Evolutionary conservation across 2,113 vertebrate species (phyloP), one percentile per base, ranked within the genome.

Genomic region (Zonotrichia leucophrys): DNA sequence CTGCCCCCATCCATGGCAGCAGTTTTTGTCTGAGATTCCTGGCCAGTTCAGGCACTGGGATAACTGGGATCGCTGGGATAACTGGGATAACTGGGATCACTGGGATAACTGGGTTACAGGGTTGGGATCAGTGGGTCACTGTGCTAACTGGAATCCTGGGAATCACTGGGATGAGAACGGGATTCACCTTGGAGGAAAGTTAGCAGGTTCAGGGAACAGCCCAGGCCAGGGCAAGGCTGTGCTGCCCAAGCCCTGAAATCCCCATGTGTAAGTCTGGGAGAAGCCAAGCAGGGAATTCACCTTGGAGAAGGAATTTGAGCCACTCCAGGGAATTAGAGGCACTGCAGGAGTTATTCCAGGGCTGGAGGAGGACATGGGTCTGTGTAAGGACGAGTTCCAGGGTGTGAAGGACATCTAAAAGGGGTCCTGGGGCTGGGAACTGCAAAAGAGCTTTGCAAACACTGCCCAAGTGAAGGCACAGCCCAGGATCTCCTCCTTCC

Each of bases 361-460:
- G 20, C 1, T 3, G 35, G 52, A 46, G 33, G 44, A 41, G n/a
- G n/a, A n/a, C n/a, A n/a, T n/a, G 19, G 19, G n/a, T 24, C 7
- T 1, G 2, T 30, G 70, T 23, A 7, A 56, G 83, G 75, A 27
- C 0, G 3, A 2, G 22, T 15, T 16, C 50, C 30, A 19, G 39
- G 22, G 10, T 33, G 33, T 37, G 42, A 63, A 56, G 28, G 2
- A 11, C 16, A 7, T 25, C 62, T 2, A 14, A 23, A 23, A 24
- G 27, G 22, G 28, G 21, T 6, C 4, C 37, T 44, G 93, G 33
- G 50, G 5, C 27, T 64, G 44, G n/a, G 21, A 50, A 9, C 30
- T 83, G 60, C n/a, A n/a, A 0, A 3, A 3, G 22, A 10, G 66
- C 47, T 62, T 37, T 60, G 47, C 35, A 46, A 7, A 30, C 15